Base-by-base conservation (phyloP, 2,888 invertebrate genomes). In the Oegoconia quadripuncta region DNA sequence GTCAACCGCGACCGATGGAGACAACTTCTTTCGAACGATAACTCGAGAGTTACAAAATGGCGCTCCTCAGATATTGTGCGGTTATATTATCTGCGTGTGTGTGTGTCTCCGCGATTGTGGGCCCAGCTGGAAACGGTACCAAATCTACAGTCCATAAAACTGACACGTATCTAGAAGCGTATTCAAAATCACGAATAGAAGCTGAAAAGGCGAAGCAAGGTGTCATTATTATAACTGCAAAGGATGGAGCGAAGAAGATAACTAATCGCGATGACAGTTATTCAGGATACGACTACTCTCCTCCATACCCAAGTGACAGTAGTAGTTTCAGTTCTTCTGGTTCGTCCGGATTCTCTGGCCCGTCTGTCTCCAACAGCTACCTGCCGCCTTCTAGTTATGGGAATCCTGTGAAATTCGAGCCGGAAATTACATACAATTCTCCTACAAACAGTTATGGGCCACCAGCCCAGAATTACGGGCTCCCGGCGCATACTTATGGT, bases 91-190 rank as follows among this genome's bases (percentile, higher is more conserved):
- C 66, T 40, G 46, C 79, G 34, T 58, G 69, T 55, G 72, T 58
- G 46, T 74, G 68, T 48, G 81, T 58, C 41, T 58, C 72, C 25
- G 86, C 84, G 30, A 83, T 87, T 28, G 65, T 83, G 6, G 80
- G 79, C n/a, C 83, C 82, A 8, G 41, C 46, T n/a, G 55, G 51
- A 14, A 86, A 82, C 45, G 64, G 57, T 39, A 84, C 80, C 1
- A 81, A 79, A 56, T 38, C 55, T 11, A 13, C 56, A 14, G 50
- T 58, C 34, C 60, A 72, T 34, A 83, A 82, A 63, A 77, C 76
- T 1, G 92, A 93, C 64, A 90, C 91, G 2, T 93, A 92, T 55
- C 68, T 93, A 50, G 90, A 91, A 27, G 92, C 92, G 2, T 89
- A 91, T 52, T 88, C 89, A 4, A 89, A 91, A 52, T 90, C 91